These are phyloP conservation scores for Leptonema lineaticorne DNA, from an alignment of 1,140 invertebrate species.

Conservation along the genomic window DNA sequence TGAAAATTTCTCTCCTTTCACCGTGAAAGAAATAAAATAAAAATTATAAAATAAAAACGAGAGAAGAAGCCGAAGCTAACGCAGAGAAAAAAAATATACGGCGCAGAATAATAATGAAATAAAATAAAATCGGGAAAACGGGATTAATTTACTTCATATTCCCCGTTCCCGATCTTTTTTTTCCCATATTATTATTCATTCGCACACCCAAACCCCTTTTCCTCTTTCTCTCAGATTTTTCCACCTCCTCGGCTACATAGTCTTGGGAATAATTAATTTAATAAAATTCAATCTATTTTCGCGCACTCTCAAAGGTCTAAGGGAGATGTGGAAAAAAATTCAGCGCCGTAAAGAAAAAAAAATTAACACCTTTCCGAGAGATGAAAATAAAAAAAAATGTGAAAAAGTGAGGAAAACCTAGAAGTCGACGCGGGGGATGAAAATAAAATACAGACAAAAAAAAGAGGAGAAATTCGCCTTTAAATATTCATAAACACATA, in stretches of 20 bases:
- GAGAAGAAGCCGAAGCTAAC: not conserved
- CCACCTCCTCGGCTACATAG: not conserved
- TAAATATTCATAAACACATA: constrained; percentile 17
- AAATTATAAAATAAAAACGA: not conserved
- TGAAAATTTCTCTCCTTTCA: not conserved
- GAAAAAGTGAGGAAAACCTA: not conserved
- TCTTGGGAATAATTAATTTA: constrained; percentile 23
- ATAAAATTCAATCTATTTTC: constrained; percentile 19
- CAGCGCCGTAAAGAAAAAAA: not conserved
- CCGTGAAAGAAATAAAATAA: not conserved
- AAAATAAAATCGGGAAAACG: not conserved
- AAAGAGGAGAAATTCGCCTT: constrained; percentile 6
- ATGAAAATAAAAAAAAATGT: no score
- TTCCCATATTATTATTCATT: no score
- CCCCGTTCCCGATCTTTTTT: no score
- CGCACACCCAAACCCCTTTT: no score
- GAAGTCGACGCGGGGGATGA: not conserved
- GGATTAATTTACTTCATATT: no score
- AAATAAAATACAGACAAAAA: not conserved
- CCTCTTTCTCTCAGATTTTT: no score
- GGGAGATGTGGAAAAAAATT: not conserved
- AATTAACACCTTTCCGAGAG: constrained; percentile 5
- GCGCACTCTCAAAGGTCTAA: constrained; percentile 9
- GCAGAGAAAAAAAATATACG: not conserved
- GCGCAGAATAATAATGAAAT: no score